Evolutionary conservation across 2,797 vertebrate genomes (phyloP), one percentile per base, ranked within the genome.

Genomic region (Enteromius treurensis): DNA sequence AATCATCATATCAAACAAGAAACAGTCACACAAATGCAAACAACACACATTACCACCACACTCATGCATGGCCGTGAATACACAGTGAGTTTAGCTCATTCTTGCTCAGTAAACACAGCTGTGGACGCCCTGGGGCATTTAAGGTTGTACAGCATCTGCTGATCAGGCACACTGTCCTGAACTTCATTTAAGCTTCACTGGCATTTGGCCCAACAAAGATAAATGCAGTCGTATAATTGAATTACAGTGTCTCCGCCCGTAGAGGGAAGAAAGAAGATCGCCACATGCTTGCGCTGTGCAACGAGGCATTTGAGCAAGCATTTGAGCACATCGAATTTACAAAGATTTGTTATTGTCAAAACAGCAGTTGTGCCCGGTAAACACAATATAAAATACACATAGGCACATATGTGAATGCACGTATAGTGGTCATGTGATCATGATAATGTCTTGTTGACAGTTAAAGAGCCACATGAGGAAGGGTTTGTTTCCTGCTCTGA

Each of bases 171-270:
- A 81, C 90, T 89, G 88, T 90, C 90, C 88, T 81, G 87, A 88
- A 86, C 88, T 79, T 82, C 88, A 88, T 87, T 88, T 84, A 85
- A 88, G 91, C 89, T 85, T 87, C 17, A 65, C 88, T 80, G 83
- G 14, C 75, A 88, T 92, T 86, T 90, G 90, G 90, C 87, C 90
- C 91, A 91, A 92, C 90, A 92, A 91, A 91, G 88, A 89, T 86
- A 90, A 93, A 90, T 88, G 83, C 84, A 86, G 84, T 86, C 84
- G 87, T 88, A 87, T 91, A 91, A 93, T 86, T 90, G 82, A 92
- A 93, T 93, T 90, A 91, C 87, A 87, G 62, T 90, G 81, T 86
- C 80, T 75, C 69, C 17, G 2, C 45, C 42, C 17, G 17, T 62
- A 68, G 70, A 42, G 49, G 29, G 32, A 82, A 83, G 77, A 79